These are phyloP conservation scores for Thalassaphorura encarpata DNA, from an alignment of 1,140 invertebrate genomes.

Conservation along the genomic window DNA sequence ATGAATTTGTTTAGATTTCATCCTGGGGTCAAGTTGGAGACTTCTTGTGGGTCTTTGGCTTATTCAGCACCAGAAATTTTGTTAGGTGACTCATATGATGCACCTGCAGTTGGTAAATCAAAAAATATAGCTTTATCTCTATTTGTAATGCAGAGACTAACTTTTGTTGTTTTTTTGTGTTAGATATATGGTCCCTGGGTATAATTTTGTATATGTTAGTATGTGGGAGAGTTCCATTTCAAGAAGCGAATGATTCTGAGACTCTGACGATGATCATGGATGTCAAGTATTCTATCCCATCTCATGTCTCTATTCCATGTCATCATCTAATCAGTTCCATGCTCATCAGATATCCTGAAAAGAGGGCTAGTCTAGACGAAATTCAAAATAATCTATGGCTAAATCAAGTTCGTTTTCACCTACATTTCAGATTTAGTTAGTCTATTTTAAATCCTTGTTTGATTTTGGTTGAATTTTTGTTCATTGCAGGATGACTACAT, in stretches of 20 bases:
- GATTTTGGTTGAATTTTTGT: background rate
- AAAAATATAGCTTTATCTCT: background rate
- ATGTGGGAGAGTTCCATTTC: constrained; percentile 91
- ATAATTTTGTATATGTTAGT: constrained; percentile 99
- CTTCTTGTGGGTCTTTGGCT: constrained; percentile 96
- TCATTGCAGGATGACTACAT: constrained; percentile 7
- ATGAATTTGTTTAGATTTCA: constrained; percentile 63
- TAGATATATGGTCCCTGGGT: constrained; percentile 95
- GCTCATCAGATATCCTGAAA: constrained; percentile 84
- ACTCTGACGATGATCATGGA: constrained; percentile 99
- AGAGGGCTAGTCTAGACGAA: constrained; percentile 74
- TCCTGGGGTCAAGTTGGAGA: constrained; percentile 94
- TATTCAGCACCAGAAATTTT: constrained; percentile 99
- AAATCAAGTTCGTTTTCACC: too few relatives aligned
- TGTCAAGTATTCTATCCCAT: constrained; percentile 91
- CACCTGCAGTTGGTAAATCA: constrained; percentile 75
- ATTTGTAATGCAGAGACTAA: constrained; percentile 1
- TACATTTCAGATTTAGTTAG: too few relatives aligned
- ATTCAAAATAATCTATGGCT: constrained; percentile 81
- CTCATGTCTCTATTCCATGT: constrained; percentile 76
- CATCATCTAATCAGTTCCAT: constrained; percentile 77
- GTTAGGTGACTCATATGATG: constrained; percentile 87
- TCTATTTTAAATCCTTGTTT: background rate
- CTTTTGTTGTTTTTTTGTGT: constrained; percentile 31
- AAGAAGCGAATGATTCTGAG: constrained; percentile 98